Percentiles rank a stretch among this genome's conserved stretches.
Evolutionary conservation across 35 echinoderm and acorn worm species (phyloP).

Genomic region (Stichopus chloronotus): DNA sequence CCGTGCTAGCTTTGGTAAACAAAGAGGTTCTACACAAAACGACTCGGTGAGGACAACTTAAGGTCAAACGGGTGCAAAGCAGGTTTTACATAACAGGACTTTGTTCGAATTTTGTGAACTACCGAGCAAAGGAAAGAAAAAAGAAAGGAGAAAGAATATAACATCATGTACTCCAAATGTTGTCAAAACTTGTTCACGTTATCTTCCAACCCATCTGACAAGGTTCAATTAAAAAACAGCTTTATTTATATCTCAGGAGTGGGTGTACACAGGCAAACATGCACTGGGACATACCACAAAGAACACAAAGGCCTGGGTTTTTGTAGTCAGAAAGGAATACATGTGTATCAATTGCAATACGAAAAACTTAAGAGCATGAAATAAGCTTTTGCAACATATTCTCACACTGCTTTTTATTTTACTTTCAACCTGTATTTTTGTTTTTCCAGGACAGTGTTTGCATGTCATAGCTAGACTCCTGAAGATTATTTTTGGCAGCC

Average conservation of each 20-base stretch:
- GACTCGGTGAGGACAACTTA: neutral
- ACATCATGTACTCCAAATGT: neutral
- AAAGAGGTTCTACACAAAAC: neutral
- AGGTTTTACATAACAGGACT: neutral
- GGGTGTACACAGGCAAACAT: neutral
- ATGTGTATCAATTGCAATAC: too few species aligned
- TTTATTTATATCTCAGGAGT: neutral
- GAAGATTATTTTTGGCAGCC: neutral
- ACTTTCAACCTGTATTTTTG: too few species aligned
- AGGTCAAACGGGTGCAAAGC: neutral
- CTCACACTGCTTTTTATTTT: too few species aligned
- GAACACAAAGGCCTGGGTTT: neutral
- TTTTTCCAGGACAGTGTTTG: too few species aligned
- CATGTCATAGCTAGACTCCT: neutral
- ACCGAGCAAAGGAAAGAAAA: neutral
- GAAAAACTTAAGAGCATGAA: too few species aligned
- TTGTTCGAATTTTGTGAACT: neutral
- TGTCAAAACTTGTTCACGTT: neutral
- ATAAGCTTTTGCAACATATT: too few species aligned
- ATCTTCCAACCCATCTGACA: too few species aligned
- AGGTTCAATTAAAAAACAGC: too few species aligned
- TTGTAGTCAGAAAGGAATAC: too few species aligned
- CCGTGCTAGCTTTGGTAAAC: slow-evolving; percentile 25
- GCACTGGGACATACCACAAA: neutral
- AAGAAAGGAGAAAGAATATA: neutral